Percentiles rank a stretch among this genome's conserved stretches.
Conservation (phyloP, 2,797 vertebrate species). For the Coreius guichenoti region DNA sequence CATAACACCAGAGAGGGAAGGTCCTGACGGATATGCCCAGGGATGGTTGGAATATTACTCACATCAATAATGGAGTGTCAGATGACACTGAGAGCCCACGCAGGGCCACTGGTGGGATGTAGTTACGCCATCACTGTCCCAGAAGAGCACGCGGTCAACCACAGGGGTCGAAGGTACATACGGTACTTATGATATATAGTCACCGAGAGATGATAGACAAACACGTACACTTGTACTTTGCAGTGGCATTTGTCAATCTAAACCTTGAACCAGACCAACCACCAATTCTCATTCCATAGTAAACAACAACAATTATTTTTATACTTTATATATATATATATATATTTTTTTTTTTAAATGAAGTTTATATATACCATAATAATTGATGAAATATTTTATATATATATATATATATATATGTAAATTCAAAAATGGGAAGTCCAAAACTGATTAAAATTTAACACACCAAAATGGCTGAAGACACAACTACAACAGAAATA, state of each 20-base stretch:
- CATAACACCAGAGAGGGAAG: conserved; percentile 50
- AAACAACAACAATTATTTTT: too few relatives aligned
- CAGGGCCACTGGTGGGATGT: conserved; percentile 27
- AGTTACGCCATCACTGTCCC: conserved; percentile 46
- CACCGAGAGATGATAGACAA: background rate
- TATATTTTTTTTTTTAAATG: too few relatives aligned
- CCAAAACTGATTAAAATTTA: too few relatives aligned
- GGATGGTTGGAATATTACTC: conserved; percentile 57
- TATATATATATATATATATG: too few relatives aligned
- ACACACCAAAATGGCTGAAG: too few relatives aligned
- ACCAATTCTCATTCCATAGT: too few relatives aligned
- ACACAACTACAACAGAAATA: too few relatives aligned
- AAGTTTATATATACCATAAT: too few relatives aligned
- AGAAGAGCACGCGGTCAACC: conserved; percentile 34
- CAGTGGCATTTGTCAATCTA: background rate
- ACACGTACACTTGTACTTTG: background rate
- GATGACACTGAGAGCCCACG: conserved; percentile 49
- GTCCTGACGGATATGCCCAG: conserved; percentile 51
- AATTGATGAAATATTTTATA: too few relatives aligned
- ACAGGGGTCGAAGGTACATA: conserved; percentile 29
- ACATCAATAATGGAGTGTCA: conserved; percentile 64
- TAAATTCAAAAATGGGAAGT: too few relatives aligned
- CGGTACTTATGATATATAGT: background rate
- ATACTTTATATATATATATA: too few relatives aligned
- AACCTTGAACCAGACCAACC: background rate